phyloP scores from a whole-genome alignment of 2,888 invertebrate species.

The Luperina testacea region DNA sequence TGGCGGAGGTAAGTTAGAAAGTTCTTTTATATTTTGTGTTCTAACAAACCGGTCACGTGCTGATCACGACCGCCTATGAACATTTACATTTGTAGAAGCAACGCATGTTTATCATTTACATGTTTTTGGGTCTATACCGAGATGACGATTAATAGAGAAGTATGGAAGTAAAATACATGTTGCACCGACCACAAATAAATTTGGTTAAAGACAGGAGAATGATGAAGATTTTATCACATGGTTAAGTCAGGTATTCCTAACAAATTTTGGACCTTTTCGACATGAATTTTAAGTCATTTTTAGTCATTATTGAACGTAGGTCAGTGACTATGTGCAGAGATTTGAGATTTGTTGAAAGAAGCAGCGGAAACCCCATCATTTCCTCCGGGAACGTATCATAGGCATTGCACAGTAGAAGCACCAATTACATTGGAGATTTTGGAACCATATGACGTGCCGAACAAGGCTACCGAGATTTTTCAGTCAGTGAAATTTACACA shows the following conservation, averaged over 20 bases:
- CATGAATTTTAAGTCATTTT: background rate
- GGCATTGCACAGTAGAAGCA: conserved; percentile 7
- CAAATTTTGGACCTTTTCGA: background rate
- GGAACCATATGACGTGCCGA: conserved; percentile 1
- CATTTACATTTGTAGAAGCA: background rate
- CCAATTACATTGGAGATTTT: background rate
- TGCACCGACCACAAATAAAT: background rate
- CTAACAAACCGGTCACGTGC: background rate
- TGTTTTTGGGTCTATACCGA: background rate
- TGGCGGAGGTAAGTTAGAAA: conserved; percentile 94
- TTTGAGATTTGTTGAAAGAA: background rate
- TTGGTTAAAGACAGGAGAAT: background rate
- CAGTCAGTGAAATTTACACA: background rate
- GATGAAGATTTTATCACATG: background rate
- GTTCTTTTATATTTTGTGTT: background rate
- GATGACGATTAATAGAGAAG: background rate
- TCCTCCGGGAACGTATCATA: conserved; percentile 17
- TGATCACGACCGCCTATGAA: too few relatives aligned
- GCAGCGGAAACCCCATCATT: conserved; percentile 1
- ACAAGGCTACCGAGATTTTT: background rate
- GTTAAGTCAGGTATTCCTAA: too few relatives aligned
- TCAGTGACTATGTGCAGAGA: background rate
- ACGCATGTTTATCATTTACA: background rate
- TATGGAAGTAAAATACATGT: background rate
- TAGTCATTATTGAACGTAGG: background rate